Conservation (phyloP, 2,797 vertebrate species). For the Lepidocolaptes lacrymiger region DNA sequence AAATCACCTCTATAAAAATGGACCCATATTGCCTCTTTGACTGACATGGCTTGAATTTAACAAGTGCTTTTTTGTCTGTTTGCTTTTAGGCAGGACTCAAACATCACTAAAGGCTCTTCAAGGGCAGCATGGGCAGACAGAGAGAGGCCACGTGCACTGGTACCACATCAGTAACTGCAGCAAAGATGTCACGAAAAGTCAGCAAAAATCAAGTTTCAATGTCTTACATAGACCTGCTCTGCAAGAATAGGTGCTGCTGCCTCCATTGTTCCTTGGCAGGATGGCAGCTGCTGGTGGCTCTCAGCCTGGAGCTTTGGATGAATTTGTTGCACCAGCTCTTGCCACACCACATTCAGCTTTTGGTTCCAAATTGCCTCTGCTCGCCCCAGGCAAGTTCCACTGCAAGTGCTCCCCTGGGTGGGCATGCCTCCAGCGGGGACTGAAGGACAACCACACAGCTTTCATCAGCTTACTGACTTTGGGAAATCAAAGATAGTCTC, state of each 20-base stretch:
- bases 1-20: background rate
- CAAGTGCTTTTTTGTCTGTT: background rate
- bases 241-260: background rate
- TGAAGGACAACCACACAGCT: background rate
- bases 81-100: background rate
- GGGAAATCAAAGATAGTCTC: background rate
- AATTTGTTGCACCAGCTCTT: background rate
- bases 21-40: background rate
- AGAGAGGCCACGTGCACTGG: background rate
- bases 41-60: background rate
- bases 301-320: background rate
- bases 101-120: background rate
- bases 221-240: background rate
- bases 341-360: background rate
- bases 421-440: background rate
- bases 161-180: background rate
- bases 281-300: background rate
- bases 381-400: background rate
- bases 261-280: background rate
- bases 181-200: background rate
- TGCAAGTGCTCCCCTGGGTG: rapidly evolving
- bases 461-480: background rate
- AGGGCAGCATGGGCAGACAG: background rate
- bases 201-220: background rate
- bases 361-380: background rate